Base-by-base conservation (phyloP, 2,113 vertebrate genomes). In the Nicator chloris region DNA sequence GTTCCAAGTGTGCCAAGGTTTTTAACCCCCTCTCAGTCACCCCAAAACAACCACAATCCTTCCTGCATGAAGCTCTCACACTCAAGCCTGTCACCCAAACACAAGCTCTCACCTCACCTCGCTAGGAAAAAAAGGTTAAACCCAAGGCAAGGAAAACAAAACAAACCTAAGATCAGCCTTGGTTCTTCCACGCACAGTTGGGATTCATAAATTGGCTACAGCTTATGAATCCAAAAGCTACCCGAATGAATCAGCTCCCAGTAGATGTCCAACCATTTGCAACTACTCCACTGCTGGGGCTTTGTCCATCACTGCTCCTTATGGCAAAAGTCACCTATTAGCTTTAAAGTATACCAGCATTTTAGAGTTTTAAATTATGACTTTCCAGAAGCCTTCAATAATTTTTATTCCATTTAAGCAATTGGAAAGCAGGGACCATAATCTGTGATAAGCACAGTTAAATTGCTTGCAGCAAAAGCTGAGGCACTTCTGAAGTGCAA, bases 71-170 rank as follows among this genome's bases (percentile, higher is more conserved):
- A 78, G 61, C 30, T 40, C 68, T 35, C 19, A 0, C 22, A 40
- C 5, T 4, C 19, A 17, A 68, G 37, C 27, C 45, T 57, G 33
- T 31, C 50, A 63, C 37, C 20, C 22, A 23, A 63, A 42, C 10
- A 50, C 7, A 28, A 1, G 3, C 18, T 27, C 27, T 33, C n/a
- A 19, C 1, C 7, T 37, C 23, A 37, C 26, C 37, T 75, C 0
- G 1, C 22, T n/a, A 59, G 37, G 13, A 37, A 54, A 54, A 50
- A 57, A 35, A 33, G 2, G 0, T 69, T 44, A 79, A 92, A 88
- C 87, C 3, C 31, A 78, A 63, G 13, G 28, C 9, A 68, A 71
- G 30, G 10, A 72, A 94, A 83, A 54, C 15, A 81, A 88, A 91
- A 9, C 15, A 60, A 80, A 70, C 2, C 0, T 2, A 35, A 88